Conservation (phyloP, 1,140 invertebrate genomes). For the Drosophila kikkawai region DNA sequence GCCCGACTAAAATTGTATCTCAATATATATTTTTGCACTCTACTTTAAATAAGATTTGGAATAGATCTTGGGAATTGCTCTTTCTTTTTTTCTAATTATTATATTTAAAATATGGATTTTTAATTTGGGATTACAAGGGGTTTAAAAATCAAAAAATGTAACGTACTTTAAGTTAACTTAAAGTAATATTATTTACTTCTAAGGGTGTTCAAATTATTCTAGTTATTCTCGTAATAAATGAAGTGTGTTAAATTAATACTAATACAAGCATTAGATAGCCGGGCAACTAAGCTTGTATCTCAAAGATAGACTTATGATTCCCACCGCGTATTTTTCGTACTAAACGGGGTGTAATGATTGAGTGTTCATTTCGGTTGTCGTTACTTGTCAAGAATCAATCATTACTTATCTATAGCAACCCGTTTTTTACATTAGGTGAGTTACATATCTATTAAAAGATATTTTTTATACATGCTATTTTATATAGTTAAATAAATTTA, state of each 20-base stretch:
- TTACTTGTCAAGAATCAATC: conserved; percentile 8
- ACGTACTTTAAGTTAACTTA: not conserved
- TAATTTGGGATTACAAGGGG: not conserved
- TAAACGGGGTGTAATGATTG: not conserved
- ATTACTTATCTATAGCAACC: not conserved
- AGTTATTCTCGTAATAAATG: not conserved
- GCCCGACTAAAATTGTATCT: not conserved
- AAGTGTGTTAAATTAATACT: not conserved
- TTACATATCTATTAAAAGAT: too few relatives aligned
- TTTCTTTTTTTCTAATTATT: too few relatives aligned
- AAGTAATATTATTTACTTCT: too few relatives aligned
- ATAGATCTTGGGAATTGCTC: not conserved
- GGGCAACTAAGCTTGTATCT: not conserved
- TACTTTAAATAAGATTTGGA: not conserved
- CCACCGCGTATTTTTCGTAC: not conserved
- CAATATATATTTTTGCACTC: not conserved
- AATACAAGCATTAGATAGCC: not conserved
- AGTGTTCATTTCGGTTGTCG: not conserved
- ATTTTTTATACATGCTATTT: too few relatives aligned
- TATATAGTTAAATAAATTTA: too few relatives aligned
- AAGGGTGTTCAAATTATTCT: too few relatives aligned
- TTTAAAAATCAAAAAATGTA: too few relatives aligned
- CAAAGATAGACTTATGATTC: not conserved
- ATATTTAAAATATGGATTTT: not conserved
- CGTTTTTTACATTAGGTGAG: not conserved